A percentile compares a stretch with the other conserved stretches of the same genome.
phyloP scores from a whole-genome alignment of 2,113 vertebrate species.

The Oxygymnocypris stewartii region DNA sequence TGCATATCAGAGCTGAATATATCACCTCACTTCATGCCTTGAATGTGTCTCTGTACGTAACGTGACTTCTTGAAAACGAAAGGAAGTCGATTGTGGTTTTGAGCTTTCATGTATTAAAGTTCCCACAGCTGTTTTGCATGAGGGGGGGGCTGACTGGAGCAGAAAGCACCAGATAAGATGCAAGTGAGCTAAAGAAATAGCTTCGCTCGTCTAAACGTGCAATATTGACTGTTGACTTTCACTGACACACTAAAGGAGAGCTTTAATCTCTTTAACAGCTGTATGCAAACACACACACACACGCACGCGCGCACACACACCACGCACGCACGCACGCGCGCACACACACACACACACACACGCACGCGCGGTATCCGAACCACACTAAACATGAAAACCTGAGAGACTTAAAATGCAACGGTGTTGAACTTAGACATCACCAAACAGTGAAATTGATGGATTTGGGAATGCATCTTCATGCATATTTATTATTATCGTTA shows the following conservation, averaged over 20 bases:
- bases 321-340: no score
- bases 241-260: neutral
- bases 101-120: constrained; percentile 76
- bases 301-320: no score
- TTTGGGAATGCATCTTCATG: neutral
- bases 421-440: neutral
- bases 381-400: no score
- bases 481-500: no score
- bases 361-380: no score
- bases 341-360: no score
- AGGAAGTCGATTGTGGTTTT: constrained; percentile 79
- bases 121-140: constrained; percentile 83
- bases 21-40: neutral
- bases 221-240: neutral
- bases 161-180: constrained; percentile 54
- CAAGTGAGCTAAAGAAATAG: neutral
- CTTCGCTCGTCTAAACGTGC: neutral
- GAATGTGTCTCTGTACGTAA: neutral
- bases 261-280: neutral
- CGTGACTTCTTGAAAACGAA: constrained; percentile 80
- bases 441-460: neutral
- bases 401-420: neutral
- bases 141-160: constrained; percentile 59
- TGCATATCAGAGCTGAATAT: neutral
- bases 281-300: neutral